phyloP scores from a whole-genome alignment of 2,113 vertebrate species.

The Rhinogobius similis region DNA sequence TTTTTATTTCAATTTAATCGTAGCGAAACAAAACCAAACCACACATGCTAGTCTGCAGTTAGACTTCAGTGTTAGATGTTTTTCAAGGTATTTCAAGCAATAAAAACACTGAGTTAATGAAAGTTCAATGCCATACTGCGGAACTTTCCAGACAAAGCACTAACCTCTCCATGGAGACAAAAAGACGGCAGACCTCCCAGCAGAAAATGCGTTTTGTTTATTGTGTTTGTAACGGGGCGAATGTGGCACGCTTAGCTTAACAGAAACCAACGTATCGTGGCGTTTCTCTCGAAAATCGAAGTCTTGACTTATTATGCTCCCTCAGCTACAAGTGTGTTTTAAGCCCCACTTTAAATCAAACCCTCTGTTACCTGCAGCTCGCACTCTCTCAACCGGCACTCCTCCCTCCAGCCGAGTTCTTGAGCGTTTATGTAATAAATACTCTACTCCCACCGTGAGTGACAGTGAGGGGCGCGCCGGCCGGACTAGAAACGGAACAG shows the following conservation, averaged over 20 bases:
- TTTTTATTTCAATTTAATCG: no score
- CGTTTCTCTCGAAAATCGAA: neutral
- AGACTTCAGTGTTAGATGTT: no score
- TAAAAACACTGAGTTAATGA: neutral
- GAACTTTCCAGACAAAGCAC: neutral
- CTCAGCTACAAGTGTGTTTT: constrained; percentile 5
- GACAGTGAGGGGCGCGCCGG: constrained; percentile 36
- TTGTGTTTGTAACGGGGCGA: neutral
- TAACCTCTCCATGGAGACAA: no score
- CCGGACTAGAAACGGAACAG: constrained; percentile 55
- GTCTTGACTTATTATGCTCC: neutral
- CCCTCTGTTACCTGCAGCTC: constrained; percentile 15
- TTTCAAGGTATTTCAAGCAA: neutral
- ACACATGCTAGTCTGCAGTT: no score
- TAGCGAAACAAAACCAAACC: no score
- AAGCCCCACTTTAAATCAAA: constrained; percentile 4
- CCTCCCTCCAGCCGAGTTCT: constrained; percentile 44
- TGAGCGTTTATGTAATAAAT: constrained; percentile 79
- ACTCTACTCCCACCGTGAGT: constrained; percentile 65
- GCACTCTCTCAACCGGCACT: constrained; percentile 38
- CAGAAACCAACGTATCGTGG: neutral
- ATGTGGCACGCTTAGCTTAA: neutral
- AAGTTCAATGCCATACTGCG: neutral
- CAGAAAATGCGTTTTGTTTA: no score
- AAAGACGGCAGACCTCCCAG: no score